Percentiles rank a stretch among this genome's conserved stretches.
Conservation (phyloP, 2,113 vertebrate genomes). For the Leptodactylus fuscus region DNA sequence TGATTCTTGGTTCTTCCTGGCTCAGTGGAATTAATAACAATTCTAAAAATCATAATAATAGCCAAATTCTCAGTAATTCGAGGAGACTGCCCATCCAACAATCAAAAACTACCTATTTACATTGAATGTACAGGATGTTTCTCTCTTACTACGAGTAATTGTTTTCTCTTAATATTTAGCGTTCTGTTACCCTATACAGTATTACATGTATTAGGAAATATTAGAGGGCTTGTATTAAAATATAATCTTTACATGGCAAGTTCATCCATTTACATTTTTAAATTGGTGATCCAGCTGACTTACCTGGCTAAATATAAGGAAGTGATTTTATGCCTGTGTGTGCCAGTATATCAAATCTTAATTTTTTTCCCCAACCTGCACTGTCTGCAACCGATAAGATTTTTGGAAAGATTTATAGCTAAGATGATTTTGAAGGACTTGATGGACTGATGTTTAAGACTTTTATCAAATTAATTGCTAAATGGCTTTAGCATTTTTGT, state of each 20-base stretch:
- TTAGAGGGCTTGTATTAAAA: conserved; percentile 4
- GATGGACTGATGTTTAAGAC: conserved; percentile 45
- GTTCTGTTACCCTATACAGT: too few species aligned
- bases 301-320: conserved; percentile 36
- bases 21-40: too few species aligned
- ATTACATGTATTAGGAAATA: neutral
- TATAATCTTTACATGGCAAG: conserved; percentile 39
- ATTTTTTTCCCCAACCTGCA: conserved; percentile 46
- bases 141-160: too few species aligned
- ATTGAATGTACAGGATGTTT: too few species aligned
- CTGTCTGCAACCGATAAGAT: conserved; percentile 53
- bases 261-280: conserved; percentile 43
- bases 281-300: conserved; percentile 44
- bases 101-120: too few species aligned
- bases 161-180: neutral
- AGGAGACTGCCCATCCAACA: too few species aligned
- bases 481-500: conserved; percentile 29
- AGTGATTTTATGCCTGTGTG: conserved; percentile 30
- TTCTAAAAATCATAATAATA: too few species aligned
- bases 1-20: too few species aligned
- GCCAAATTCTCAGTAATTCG: too few species aligned
- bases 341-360: conserved; percentile 50
- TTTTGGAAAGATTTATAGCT: conserved; percentile 48
- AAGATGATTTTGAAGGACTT: conserved; percentile 37
- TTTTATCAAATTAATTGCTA: conserved; percentile 49